Evolutionary conservation across 2,113 vertebrate genomes (phyloP).

Genomic region (Chamaetylas fuelleborni): DNA sequence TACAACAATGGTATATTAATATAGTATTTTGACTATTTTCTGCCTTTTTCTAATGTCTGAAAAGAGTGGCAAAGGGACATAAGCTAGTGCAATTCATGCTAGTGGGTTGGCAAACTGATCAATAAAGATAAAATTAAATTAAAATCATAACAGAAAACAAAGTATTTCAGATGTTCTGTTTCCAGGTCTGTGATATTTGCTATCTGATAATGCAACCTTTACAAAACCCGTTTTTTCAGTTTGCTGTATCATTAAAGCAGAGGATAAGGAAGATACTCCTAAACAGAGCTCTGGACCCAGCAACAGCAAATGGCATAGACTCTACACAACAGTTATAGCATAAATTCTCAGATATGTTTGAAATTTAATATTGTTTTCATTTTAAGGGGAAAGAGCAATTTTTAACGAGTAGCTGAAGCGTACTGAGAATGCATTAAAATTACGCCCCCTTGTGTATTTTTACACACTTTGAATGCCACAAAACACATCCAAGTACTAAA

Average conservation of each 20-base stretch:
- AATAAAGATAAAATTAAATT: not conserved
- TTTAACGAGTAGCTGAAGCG: conserved; percentile 14
- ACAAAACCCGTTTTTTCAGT: not conserved
- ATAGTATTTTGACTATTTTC: not conserved
- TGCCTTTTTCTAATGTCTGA: not conserved
- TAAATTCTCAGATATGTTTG: not conserved
- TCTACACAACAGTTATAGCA: not conserved
- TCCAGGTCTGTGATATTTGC: not conserved
- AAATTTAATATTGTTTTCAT: not conserved
- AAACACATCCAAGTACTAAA: not conserved
- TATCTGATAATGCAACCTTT: not conserved
- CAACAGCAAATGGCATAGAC: not conserved
- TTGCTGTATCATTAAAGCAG: not conserved
- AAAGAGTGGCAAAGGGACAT: not conserved
- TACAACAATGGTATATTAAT: not conserved
- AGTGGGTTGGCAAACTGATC: not conserved
- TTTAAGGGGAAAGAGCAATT: not conserved
- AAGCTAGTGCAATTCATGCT: not conserved
- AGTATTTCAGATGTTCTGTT: not conserved
- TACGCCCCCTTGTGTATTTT: conserved; percentile 55
- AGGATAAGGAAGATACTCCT: not conserved
- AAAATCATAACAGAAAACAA: not conserved
- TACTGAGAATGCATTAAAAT: conserved; percentile 18
- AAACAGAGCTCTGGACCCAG: not conserved
- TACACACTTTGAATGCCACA: not conserved